These are phyloP conservation scores for Drosophila mayri DNA, from an alignment of 1,140 invertebrate genomes.

Conservation along the genomic window DNA sequence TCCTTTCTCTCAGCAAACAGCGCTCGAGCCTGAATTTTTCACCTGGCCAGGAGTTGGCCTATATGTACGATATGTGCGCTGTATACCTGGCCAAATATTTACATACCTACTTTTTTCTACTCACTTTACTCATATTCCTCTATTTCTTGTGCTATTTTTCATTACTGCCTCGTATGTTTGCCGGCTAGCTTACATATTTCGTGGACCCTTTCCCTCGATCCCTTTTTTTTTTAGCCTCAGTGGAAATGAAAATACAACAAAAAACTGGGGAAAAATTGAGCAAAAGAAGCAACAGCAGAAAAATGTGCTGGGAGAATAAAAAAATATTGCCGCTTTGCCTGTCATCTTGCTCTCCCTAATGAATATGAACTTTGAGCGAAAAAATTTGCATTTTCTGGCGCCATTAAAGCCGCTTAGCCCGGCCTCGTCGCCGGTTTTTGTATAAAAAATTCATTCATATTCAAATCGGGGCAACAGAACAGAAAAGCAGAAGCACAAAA, in stretches of 20 bases:
- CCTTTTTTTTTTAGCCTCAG: slow-evolving; percentile 19
- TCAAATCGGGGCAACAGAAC: slow-evolving; percentile 44
- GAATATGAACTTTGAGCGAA: slow-evolving; percentile 57
- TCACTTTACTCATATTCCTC: slow-evolving; percentile 40
- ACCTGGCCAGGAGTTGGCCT: slow-evolving; percentile 47
- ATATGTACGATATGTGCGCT: slow-evolving; percentile 35
- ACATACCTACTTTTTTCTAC: slow-evolving; percentile 42
- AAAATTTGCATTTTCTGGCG: slow-evolving; percentile 58
- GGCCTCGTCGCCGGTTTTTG: slow-evolving; percentile 40
- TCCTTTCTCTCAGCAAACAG: slow-evolving; percentile 31
- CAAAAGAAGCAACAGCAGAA: slow-evolving; percentile 18
- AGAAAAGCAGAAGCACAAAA: not conserved
- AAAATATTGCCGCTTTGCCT: slow-evolving; percentile 46
- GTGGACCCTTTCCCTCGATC: slow-evolving; percentile 21
- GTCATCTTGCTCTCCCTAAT: slow-evolving; percentile 54
- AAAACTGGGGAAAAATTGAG: slow-evolving; percentile 36
- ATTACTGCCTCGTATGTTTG: slow-evolving; percentile 58
- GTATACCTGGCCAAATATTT: slow-evolving; percentile 67
- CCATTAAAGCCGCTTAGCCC: slow-evolving; percentile 55
- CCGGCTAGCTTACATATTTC: slow-evolving; percentile 56
- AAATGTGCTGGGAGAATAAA: slow-evolving; percentile 30
- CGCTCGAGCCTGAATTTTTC: slow-evolving; percentile 28
- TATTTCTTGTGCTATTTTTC: slow-evolving; percentile 59
- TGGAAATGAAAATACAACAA: not conserved
- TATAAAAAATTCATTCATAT: slow-evolving; percentile 70